Evolutionary conservation across 1,140 invertebrate genomes (phyloP), one percentile per base, ranked within the genome.

Genomic region (Batillaria attramentaria): DNA sequence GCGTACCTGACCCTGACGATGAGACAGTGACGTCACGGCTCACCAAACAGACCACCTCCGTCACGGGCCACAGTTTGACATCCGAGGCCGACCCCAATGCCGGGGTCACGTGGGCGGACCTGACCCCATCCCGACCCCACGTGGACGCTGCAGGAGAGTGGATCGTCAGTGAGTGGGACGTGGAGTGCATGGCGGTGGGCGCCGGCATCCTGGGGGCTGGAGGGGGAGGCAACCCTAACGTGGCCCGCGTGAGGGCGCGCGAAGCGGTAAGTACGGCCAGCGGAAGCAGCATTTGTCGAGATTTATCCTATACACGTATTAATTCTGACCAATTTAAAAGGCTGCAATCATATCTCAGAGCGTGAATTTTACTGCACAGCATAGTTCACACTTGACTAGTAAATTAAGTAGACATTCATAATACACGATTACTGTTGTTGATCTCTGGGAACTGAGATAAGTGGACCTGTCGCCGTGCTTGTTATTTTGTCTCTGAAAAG

Each of bases 191-290:
- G 35, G 82, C 75, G 41, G 79, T 88, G 24, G 89, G 89, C 16
- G 85, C 88, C 2, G 89, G 87, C 1, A 87, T 90, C 39, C 75
- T 89, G 10, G 89, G 87, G 6, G 88, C 86, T 79, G 89, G 89
- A 13, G 89, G 89, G 10, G 89, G 89, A 13, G 87, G 86, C 16
- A 86, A 76, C 57, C 85, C 89, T 6, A 79, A 89, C 77, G 28
- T 89, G 16, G 87, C 84, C 3, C 76, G 81, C 69, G 57, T 87
- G 1, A 37, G 84, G 35, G 84, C 86, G 3, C 65, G 85, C 0
- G 78, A 77, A 41, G 75, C 81, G 28, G 35, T 75, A 31, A 75
- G 73, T 75, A 33, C n/a, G n/a, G n/a, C n/a, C n/a, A n/a, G n/a
- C n/a, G n/a, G n/a, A n/a, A n/a, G n/a, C n/a, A n/a, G n/a, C n/a